These are phyloP conservation scores for Tenualosa thibaudeaui DNA, from an alignment of 2,797 vertebrate genomes.

Conservation along the genomic window DNA sequence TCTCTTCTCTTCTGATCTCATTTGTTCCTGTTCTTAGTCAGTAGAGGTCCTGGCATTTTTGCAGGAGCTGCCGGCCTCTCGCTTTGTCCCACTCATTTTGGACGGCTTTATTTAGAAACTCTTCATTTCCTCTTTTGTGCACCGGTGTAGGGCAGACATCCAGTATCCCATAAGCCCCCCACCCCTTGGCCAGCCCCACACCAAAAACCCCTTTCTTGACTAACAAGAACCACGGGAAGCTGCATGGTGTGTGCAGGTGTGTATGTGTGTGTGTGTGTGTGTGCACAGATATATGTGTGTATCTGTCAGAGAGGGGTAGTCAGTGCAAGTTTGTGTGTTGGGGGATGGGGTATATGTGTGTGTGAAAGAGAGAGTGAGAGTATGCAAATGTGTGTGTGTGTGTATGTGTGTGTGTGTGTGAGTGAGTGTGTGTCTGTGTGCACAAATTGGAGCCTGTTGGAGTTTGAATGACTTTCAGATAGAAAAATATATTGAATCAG, in stretches of 20 bases:
- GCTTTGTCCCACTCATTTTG: conserved; percentile 66
- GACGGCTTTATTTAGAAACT: conserved; percentile 75
- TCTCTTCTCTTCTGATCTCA: conserved; percentile 41
- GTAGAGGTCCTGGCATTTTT: conserved; percentile 35
- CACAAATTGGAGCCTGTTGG: background rate
- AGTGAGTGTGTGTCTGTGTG: background rate
- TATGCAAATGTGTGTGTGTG: background rate
- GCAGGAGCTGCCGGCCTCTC: conserved; percentile 37
- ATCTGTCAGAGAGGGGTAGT: too few relatives aligned
- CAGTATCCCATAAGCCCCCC: conserved; percentile 65
- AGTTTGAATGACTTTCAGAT: conserved; percentile 28
- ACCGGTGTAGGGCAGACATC: conserved; percentile 64
- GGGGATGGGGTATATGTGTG: background rate
- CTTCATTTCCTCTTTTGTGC: conserved; percentile 74
- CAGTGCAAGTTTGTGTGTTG: background rate
- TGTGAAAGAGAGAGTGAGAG: background rate
- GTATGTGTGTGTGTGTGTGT: background rate
- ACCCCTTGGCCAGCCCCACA: conserved; percentile 54
- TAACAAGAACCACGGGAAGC: conserved; percentile 39
- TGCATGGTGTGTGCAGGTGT: conserved; percentile 26
- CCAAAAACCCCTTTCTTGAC: conserved; percentile 57
- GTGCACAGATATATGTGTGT: background rate
- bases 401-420: background rate
- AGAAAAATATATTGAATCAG: conserved; percentile 35
- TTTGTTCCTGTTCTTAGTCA: background rate